Evolutionary conservation across 2,888 invertebrate genomes (phyloP), one percentile per base, ranked within the genome.

Genomic region (Patella depressa): DNA sequence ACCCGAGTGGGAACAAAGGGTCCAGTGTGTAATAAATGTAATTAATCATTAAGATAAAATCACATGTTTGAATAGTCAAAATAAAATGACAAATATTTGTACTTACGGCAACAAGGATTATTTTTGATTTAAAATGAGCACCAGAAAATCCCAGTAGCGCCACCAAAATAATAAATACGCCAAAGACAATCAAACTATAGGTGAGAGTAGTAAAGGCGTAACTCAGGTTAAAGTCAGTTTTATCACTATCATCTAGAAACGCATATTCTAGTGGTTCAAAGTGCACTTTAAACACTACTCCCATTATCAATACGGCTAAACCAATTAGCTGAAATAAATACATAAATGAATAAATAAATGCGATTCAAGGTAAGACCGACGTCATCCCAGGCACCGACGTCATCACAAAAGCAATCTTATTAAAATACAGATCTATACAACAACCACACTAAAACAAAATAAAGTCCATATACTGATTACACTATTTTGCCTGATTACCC

Each of bases 211-310:
- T 69, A 53, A 59, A 59, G 19, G 70, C 74, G 19, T 74, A 65
- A 45, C 69, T 45, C 53, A 74, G 65, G n/a, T 74, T 69, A 53
- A 65, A 69, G 54, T 69, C 75, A 17, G 17, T 71, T 34, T 15
- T 29, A 4, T 19, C 54, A 19, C 53, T 29, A 11, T 72, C 45
- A 72, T 53, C 34, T 5, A 45, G 11, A n/a, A 45, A 53, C 11
- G 53, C 45, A 45, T 53, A 11, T n/a, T 53, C n/a, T n/a, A 53
- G 45, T 11, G 45, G 45, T 19, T 45, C 45, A 12, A 53, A 75
- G 74, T 69, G 45, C 12, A 74, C 53, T 74, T 74, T 74, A 45
- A 74, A 69, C 15, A 74, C 74, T 34, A 74, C 29, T n/a, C 74
- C 74, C 12, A 53, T 12, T 45, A 69, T 53, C 34, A 74, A 53